A percentile compares a stretch with the other conserved stretches of the same genome.
Conservation (phyloP, 2,797 vertebrate species). For the Neoniphon sammara region DNA sequence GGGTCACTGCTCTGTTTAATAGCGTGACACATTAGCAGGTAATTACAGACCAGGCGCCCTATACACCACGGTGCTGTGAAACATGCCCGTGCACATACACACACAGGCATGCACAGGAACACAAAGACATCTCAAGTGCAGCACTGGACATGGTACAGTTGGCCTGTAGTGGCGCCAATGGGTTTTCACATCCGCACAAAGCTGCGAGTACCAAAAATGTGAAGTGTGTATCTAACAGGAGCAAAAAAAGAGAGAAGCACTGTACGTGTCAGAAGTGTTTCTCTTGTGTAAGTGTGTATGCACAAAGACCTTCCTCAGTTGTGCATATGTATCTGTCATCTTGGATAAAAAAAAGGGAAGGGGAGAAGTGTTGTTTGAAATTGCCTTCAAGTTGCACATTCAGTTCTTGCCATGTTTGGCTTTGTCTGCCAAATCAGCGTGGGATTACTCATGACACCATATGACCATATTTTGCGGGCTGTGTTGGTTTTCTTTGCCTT, state of each 20-base stretch:
- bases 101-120: not conserved
- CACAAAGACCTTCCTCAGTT: not conserved
- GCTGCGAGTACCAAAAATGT: not conserved
- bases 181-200: not conserved
- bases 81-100: slow-evolving; percentile 53
- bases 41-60: slow-evolving; percentile 66
- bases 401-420: slow-evolving; percentile 33
- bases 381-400: slow-evolving; percentile 38
- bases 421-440: slow-evolving; percentile 41
- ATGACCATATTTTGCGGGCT: slow-evolving; percentile 27
- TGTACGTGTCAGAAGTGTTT: not conserved
- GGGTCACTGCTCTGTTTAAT: slow-evolving; percentile 66
- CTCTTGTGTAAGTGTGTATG: not conserved
- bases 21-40: slow-evolving; percentile 73
- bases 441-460: slow-evolving; percentile 42
- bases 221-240: not conserved
- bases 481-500: slow-evolving; percentile 14
- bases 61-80: slow-evolving; percentile 49
- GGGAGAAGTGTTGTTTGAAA: slow-evolving; percentile 37
- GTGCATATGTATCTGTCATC: not conserved
- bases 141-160: too few species aligned
- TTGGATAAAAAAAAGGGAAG: slow-evolving; percentile 24
- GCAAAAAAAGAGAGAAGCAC: too few species aligned
- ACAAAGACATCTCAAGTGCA: slow-evolving; percentile 19
- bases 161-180: too few species aligned